These are phyloP conservation scores for Choloepus hoffmanni DNA, from an alignment of 2,113 vertebrate species.

Conservation along the genomic window DNA sequence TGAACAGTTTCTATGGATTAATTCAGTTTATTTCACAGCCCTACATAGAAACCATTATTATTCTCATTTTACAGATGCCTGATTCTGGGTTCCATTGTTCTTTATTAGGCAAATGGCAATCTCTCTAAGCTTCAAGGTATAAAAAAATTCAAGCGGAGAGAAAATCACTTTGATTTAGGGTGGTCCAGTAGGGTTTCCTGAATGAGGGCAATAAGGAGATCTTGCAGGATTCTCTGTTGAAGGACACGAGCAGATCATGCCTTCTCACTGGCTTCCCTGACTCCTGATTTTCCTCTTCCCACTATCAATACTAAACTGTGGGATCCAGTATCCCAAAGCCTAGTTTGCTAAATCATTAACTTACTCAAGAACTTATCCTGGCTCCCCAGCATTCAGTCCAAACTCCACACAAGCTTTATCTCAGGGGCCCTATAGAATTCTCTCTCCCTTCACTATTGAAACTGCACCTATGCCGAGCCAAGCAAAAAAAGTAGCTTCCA, in stretches of 20 bases:
- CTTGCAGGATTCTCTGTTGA: background rate
- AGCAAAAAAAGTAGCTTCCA: background rate
- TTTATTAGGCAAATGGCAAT: background rate
- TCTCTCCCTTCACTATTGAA: background rate
- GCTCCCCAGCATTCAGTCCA: background rate
- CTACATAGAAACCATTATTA: background rate
- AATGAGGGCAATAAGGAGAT: background rate
- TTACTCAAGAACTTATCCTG: background rate
- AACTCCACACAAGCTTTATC: background rate
- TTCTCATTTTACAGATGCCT: slow-evolving; percentile 5
- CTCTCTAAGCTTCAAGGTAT: slow-evolving; percentile 8
- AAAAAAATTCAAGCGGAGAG: slow-evolving; percentile 23
- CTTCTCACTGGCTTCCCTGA: background rate
- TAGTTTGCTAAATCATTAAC: slow-evolving; percentile 4
- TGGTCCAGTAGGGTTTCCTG: background rate
- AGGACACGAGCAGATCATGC: background rate
- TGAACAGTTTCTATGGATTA: background rate
- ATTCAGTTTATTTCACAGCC: slow-evolving; percentile 5
- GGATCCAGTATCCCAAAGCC: background rate
- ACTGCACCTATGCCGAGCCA: background rate
- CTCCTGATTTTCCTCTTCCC: background rate
- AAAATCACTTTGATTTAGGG: background rate
- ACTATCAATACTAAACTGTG: background rate
- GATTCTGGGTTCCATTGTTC: background rate
- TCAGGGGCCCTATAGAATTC: background rate